Evolutionary conservation across 2,888 invertebrate genomes (phyloP).

Genomic region (Pollenia angustigena): DNA sequence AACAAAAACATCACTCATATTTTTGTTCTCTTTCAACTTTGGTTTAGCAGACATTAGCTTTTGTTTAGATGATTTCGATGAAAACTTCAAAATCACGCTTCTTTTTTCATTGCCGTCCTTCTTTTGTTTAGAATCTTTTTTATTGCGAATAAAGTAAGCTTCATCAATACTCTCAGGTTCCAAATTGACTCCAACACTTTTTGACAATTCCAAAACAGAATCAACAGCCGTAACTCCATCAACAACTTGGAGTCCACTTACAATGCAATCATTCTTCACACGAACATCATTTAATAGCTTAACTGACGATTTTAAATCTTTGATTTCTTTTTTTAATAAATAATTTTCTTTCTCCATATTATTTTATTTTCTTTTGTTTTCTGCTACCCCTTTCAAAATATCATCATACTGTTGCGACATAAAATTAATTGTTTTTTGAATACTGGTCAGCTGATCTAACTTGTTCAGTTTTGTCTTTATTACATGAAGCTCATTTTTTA

Average conservation of each 20-base stretch:
- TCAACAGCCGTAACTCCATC: neutral
- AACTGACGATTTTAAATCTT: slow-evolving; percentile 22
- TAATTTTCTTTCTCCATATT: neutral
- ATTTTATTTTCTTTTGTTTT: neutral
- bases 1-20: too few species aligned
- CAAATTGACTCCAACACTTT: neutral
- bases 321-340: slow-evolving; percentile 22
- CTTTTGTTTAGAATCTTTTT: neutral
- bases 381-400: slow-evolving; percentile 6
- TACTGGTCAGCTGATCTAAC: too few species aligned
- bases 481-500: too few species aligned
- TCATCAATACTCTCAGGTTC: neutral
- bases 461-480: too few species aligned
- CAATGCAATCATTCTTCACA: slow-evolving; percentile 14
- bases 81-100: neutral
- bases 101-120: neutral
- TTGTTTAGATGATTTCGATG: too few species aligned
- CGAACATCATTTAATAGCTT: slow-evolving; percentile 14
- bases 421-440: slow-evolving; percentile 16
- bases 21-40: too few species aligned
- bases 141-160: neutral
- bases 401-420: slow-evolving; percentile 29
- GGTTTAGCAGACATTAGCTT: too few species aligned
- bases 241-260: neutral
- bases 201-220: neutral